phyloP scores from a whole-genome alignment of 2,888 invertebrate genomes.

The Heteromurus nitidus region DNA sequence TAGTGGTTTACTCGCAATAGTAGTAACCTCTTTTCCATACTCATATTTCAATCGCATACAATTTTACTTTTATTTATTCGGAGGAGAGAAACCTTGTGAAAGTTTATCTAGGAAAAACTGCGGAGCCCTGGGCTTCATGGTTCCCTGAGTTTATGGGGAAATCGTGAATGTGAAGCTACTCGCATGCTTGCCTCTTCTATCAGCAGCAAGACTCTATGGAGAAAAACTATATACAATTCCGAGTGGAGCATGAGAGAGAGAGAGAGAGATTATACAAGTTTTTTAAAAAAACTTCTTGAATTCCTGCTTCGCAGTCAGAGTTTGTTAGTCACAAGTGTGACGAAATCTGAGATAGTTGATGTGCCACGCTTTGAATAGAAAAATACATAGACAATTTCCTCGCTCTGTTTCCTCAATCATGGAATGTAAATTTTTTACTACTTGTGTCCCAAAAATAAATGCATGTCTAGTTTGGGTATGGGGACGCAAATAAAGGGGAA shows the following conservation, averaged over 20 bases:
- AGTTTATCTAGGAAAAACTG: constrained; percentile 26
- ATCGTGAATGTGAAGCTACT: neutral
- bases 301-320: neutral
- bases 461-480: no score
- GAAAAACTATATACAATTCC: no score
- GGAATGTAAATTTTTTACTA: constrained; percentile 11
- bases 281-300: no score
- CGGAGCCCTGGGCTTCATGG: constrained; percentile 14
- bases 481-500: no score
- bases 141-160: constrained; percentile 20
- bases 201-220: neutral
- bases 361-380: neutral
- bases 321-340: neutral
- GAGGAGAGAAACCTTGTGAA: constrained; percentile 20
- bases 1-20: neutral
- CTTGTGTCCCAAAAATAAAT: neutral
- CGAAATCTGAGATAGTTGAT: neutral
- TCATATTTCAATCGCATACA: constrained; percentile 47
- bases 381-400: neutral
- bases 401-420: constrained; percentile 11
- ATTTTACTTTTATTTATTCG: constrained; percentile 28
- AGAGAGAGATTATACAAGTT: neutral
- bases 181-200: constrained; percentile 22
- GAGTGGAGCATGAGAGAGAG: no score
- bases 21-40: constrained; percentile 27